Evolutionary conservation across 2,113 vertebrate genomes (phyloP).

Genomic region (Microtus montanus): DNA sequence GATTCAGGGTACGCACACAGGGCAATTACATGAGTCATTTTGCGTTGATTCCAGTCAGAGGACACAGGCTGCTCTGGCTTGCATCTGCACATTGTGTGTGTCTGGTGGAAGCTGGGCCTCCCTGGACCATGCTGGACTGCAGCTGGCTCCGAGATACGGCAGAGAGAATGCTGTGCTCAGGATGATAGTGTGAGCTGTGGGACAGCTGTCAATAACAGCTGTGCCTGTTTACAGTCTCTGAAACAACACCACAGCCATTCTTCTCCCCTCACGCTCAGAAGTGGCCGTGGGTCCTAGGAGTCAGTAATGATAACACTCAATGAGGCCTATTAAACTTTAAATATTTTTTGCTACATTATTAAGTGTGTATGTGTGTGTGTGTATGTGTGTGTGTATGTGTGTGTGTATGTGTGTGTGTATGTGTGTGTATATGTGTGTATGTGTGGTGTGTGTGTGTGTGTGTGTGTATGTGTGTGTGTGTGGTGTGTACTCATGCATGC

Average conservation of each 20-base stretch:
- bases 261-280: background rate
- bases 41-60: slow-evolving; percentile 56
- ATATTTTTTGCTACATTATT: background rate
- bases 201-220: background rate
- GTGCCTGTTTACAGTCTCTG: background rate
- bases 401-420: background rate
- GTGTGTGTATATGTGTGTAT: background rate
- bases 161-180: background rate
- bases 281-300: too few relatives aligned
- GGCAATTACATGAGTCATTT: slow-evolving; percentile 68
- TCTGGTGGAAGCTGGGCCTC: background rate
- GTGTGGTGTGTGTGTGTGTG: background rate
- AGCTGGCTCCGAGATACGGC: background rate
- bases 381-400: background rate
- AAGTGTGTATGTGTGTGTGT: background rate
- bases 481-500: background rate
- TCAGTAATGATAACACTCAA: background rate
- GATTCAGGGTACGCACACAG: slow-evolving; percentile 39
- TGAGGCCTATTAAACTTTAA: background rate
- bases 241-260: background rate
- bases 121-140: background rate
- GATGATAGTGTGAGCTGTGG: background rate
- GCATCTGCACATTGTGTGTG: background rate
- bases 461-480: background rate
- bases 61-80: background rate